phyloP scores from a whole-genome alignment of 2,113 vertebrate species.

The Chionodraco myersi region DNA sequence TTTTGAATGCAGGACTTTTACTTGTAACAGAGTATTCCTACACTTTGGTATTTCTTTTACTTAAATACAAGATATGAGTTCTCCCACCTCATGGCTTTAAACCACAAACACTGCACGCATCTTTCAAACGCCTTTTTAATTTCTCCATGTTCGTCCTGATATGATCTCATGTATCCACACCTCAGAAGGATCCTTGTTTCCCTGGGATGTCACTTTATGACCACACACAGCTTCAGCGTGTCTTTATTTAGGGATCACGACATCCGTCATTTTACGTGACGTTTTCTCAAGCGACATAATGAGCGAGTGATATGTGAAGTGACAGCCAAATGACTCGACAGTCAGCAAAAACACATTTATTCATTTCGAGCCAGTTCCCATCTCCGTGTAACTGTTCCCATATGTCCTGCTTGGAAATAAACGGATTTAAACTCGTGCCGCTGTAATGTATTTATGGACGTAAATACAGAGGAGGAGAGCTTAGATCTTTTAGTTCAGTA shows the following conservation, averaged over 20 bases:
- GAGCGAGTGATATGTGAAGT: constrained; percentile 63
- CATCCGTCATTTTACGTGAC: constrained; percentile 53
- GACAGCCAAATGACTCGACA: constrained; percentile 72
- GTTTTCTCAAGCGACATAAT: constrained; percentile 48
- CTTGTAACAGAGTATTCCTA: too few species aligned
- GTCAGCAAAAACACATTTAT: constrained; percentile 65
- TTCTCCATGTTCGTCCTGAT: constrained; percentile 15
- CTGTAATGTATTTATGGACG: constrained; percentile 36
- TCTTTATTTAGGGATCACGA: constrained; percentile 43
- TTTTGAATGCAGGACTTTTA: too few species aligned
- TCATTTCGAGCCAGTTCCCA: constrained; percentile 49
- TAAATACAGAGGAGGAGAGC: too few species aligned
- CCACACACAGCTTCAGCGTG: constrained; percentile 71
- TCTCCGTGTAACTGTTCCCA: constrained; percentile 65
- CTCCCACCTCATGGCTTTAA: too few species aligned
- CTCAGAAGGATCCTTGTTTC: constrained; percentile 30
- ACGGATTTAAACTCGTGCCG: not conserved
- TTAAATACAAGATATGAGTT: too few species aligned
- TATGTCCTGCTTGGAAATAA: constrained; percentile 41
- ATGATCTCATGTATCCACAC: not conserved
- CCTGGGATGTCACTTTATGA: constrained; percentile 63
- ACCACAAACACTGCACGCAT: not conserved
- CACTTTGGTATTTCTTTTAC: too few species aligned
- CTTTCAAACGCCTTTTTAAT: constrained; percentile 37
- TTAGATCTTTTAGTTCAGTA: too few species aligned